phyloP scores from a whole-genome alignment of 2,888 invertebrate species.

The Andricus curvator region DNA sequence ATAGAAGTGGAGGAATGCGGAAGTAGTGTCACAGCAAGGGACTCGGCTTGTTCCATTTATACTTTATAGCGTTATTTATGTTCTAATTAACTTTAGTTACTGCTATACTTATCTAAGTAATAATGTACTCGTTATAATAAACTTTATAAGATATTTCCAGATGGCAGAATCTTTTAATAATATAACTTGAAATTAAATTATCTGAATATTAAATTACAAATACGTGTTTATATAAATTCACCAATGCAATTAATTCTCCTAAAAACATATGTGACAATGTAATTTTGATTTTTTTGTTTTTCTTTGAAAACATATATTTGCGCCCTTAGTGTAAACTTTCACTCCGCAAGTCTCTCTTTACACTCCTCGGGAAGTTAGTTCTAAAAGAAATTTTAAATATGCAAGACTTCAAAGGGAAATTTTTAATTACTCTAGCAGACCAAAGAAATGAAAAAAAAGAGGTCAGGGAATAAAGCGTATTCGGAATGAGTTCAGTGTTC shows the following conservation, averaged over 20 bases:
- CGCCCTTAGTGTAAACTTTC: background rate
- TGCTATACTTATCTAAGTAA: background rate
- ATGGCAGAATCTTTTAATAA: background rate
- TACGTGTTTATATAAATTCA: background rate
- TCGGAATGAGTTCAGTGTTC: background rate
- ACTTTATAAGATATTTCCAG: background rate
- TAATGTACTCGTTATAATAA: background rate
- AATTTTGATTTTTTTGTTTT: background rate
- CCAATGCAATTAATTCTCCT: background rate
- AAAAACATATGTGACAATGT: background rate
- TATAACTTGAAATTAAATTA: background rate
- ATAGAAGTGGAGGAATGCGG: background rate
- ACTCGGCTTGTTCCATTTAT: background rate
- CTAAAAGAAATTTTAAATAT: background rate
- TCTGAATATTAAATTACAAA: background rate
- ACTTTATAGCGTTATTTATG: slow-evolving; percentile 6
- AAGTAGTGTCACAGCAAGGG: background rate
- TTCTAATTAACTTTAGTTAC: background rate
- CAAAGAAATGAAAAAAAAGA: background rate
- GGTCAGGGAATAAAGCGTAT: background rate
- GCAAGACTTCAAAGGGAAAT: slow-evolving; percentile 8
- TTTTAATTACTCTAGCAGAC: background rate
- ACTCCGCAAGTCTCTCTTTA: background rate
- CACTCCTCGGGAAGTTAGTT: background rate
- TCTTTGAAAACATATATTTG: background rate